Percentiles rank a stretch among this genome's conserved stretches.
These are phyloP conservation scores for Dicycla oo DNA, from an alignment of 2,888 invertebrate species.

Conservation along the genomic window DNA sequence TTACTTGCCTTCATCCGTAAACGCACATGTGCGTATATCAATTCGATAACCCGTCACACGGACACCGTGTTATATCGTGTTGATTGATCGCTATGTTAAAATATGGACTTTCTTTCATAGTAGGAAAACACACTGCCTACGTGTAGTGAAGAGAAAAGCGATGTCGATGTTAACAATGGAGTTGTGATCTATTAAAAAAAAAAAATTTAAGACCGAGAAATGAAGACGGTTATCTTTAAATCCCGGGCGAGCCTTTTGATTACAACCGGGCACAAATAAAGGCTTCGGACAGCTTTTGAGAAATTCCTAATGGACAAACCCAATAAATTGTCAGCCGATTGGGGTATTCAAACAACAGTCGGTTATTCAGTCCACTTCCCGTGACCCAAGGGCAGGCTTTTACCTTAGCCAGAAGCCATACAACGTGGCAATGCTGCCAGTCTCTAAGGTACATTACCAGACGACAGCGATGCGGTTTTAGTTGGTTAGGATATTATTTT, in stretches of 20 bases:
- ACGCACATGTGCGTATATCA: too few relatives aligned
- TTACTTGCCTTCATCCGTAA: too few relatives aligned
- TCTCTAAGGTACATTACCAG: too few relatives aligned
- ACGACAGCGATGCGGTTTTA: too few relatives aligned
- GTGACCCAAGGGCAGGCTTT: too few relatives aligned
- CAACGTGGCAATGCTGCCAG: too few relatives aligned
- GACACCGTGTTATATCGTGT: constrained; percentile 29
- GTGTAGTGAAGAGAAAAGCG: constrained; percentile 32
- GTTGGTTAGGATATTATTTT: too few relatives aligned
- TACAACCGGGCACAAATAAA: neutral
- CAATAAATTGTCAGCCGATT: too few relatives aligned
- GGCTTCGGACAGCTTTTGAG: neutral
- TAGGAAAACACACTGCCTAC: constrained; percentile 32
- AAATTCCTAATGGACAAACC: neutral
- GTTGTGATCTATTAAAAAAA: neutral
- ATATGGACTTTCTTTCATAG: constrained; percentile 46
- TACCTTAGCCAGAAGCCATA: too few relatives aligned
- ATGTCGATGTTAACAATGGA: constrained; percentile 28
- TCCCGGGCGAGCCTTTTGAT: neutral
- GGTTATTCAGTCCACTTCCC: too few relatives aligned
- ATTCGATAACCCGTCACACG: neutral
- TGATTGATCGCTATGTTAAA: constrained; percentile 17
- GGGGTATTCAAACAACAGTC: neutral
- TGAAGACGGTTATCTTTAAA: too few relatives aligned
- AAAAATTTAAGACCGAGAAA: neutral